These are phyloP conservation scores for Betta splendens DNA, from an alignment of 2,797 vertebrate species.

Conservation along the genomic window DNA sequence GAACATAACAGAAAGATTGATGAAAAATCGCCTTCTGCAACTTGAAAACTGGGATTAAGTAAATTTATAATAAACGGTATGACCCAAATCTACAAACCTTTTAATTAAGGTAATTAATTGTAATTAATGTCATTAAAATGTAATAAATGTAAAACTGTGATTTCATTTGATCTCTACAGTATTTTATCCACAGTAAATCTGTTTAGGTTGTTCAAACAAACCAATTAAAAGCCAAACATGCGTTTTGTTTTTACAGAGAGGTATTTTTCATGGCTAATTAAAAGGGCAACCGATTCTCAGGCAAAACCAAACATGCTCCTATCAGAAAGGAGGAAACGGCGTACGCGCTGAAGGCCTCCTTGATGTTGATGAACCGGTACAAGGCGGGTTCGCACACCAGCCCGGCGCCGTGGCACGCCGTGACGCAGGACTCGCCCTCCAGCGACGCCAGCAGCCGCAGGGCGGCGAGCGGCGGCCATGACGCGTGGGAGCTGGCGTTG, in stretches of 20 bases:
- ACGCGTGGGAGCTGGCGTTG: conserved; percentile 64
- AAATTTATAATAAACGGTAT: too few species aligned
- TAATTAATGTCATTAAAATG: too few species aligned
- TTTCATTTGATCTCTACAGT: too few species aligned
- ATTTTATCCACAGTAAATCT: too few species aligned
- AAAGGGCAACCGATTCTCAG: not conserved
- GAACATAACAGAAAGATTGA: conserved; percentile 3
- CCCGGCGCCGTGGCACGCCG: conserved; percentile 83
- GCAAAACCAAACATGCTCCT: not conserved
- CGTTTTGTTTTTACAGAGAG: not conserved
- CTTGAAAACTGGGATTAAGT: too few species aligned
- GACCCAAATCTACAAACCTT: too few species aligned
- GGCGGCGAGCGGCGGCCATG: conserved; percentile 89
- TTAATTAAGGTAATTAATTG: too few species aligned
- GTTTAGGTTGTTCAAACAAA: too few species aligned
- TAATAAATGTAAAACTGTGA: too few species aligned
- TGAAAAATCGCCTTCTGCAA: not conserved
- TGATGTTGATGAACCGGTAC: conserved; percentile 92
- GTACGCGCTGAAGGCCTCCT: conserved; percentile 90
- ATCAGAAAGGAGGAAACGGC: conserved; percentile 42
- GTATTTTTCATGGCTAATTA: not conserved
- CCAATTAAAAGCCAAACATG: too few species aligned
- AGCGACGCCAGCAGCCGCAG: conserved; percentile 85
- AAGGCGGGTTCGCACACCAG: conserved; percentile 93
- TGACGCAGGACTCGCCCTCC: conserved; percentile 84